Percentiles rank a stretch among this genome's conserved stretches.
Conservation (phyloP, 1,140 invertebrate species). For the Orussus abietinus region DNA sequence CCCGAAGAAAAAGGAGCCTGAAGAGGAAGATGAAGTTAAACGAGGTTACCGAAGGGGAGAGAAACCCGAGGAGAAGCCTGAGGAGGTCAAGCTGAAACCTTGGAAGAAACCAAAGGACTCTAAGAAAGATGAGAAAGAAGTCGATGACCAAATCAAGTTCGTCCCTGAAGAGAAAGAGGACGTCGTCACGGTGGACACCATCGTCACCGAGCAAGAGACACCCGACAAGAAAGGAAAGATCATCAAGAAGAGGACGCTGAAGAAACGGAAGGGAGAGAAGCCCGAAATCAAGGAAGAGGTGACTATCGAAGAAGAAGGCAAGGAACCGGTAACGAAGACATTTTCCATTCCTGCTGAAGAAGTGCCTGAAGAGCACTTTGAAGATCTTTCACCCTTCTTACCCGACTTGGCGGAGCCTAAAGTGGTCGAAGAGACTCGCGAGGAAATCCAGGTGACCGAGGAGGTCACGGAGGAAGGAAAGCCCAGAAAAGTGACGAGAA, state of each 20-base stretch:
- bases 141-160: slow-evolving; percentile 19
- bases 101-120: slow-evolving; percentile 23
- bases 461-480: slow-evolving; percentile 40
- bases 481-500: slow-evolving; percentile 30
- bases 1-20: slow-evolving; percentile 17
- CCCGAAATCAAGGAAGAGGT: slow-evolving; percentile 35
- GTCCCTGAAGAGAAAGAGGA: slow-evolving; percentile 14
- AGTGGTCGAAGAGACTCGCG: slow-evolving; percentile 34
- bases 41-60: too few species aligned
- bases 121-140: slow-evolving; percentile 25
- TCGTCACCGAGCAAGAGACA: slow-evolving; percentile 19
- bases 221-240: slow-evolving; percentile 18
- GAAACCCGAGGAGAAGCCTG: slow-evolving; percentile 19
- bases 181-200: slow-evolving; percentile 22
- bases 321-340: slow-evolving; percentile 28
- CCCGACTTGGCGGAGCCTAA: background rate
- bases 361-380: slow-evolving; percentile 15
- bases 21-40: too few species aligned
- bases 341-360: slow-evolving; percentile 16
- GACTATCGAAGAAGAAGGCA: slow-evolving; percentile 40
- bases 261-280: slow-evolving; percentile 30
- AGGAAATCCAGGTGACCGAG: slow-evolving; percentile 43
- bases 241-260: slow-evolving; percentile 34
- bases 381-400: too few species aligned
- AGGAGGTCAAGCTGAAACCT: slow-evolving; percentile 22